Percentiles rank a stretch among this genome's conserved stretches.
phyloP scores from a whole-genome alignment of 2,113 vertebrate species.

The Muntiacus muntjak region DNA sequence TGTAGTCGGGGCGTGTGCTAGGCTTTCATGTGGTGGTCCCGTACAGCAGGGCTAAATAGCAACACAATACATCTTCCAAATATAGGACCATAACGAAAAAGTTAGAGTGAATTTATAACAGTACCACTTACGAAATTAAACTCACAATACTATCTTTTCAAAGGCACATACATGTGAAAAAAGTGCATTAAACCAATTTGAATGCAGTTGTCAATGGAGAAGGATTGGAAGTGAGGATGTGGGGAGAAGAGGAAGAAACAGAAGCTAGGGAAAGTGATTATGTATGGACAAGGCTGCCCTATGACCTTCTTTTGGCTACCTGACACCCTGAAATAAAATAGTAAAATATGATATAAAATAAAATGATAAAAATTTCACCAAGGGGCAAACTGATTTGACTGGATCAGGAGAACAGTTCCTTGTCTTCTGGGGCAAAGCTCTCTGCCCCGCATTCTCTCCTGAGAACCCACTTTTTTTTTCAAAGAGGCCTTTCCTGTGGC shows the following conservation, averaged over 20 bases:
- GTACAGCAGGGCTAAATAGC: not conserved
- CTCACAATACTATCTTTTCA: not conserved
- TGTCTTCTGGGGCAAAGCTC: not conserved
- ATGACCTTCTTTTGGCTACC: not conserved
- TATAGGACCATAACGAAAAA: not conserved
- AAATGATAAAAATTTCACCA: not conserved
- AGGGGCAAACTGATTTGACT: not conserved
- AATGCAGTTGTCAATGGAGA: not conserved
- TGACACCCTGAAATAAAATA: not conserved
- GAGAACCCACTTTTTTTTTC: not conserved
- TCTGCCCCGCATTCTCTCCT: accelerated
- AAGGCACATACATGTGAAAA: not conserved
- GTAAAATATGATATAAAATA: not conserved
- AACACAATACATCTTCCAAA: not conserved
- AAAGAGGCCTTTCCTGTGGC: not conserved
- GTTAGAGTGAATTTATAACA: not conserved
- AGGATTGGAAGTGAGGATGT: not conserved
- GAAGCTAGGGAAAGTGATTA: not conserved
- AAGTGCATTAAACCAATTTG: not conserved
- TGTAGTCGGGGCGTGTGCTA: accelerated
- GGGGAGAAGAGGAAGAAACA: not conserved
- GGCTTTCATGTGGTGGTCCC: accelerated
- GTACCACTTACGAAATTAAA: not conserved
- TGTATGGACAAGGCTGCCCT: accelerated
- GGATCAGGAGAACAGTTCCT: not conserved